These are phyloP conservation scores for Manis javanica DNA, from an alignment of 2,797 vertebrate genomes.

Conservation along the genomic window DNA sequence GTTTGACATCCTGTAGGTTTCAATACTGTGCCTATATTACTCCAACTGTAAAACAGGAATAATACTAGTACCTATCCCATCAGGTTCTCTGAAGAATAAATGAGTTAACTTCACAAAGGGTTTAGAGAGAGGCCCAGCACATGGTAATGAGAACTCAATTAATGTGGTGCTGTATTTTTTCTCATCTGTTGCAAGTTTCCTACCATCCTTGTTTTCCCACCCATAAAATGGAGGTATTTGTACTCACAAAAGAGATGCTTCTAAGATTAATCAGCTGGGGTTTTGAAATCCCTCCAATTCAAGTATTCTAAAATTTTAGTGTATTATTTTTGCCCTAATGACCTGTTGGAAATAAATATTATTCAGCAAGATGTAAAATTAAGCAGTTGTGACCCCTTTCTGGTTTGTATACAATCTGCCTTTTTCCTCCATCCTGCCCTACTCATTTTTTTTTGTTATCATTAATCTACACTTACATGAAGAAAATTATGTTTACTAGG, in stretches of 20 bases:
- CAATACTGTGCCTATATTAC: background rate
- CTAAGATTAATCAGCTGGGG: background rate
- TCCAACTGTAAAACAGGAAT: background rate
- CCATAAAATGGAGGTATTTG: background rate
- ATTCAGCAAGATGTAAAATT: constrained; percentile 9
- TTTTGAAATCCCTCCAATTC: background rate
- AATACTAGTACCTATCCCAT: background rate
- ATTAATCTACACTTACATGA: too few species aligned
- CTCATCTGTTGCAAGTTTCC: background rate
- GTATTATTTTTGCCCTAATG: background rate
- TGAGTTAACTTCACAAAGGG: background rate
- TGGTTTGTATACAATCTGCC: background rate
- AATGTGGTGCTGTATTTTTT: background rate
- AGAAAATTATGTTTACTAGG: too few species aligned
- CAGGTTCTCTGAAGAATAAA: background rate
- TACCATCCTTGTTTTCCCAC: background rate
- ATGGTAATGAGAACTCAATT: background rate
- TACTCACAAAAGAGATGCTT: background rate
- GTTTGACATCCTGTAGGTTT: background rate
- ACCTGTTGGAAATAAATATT: background rate
- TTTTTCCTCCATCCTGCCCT: background rate
- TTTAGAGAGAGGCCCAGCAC: background rate
- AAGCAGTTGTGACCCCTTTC: background rate
- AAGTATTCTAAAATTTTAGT: constrained; percentile 7
- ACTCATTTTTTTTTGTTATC: background rate